Evolutionary conservation across 2,113 vertebrate genomes (phyloP).

Genomic region (Ibidorhyncha struthersii): DNA sequence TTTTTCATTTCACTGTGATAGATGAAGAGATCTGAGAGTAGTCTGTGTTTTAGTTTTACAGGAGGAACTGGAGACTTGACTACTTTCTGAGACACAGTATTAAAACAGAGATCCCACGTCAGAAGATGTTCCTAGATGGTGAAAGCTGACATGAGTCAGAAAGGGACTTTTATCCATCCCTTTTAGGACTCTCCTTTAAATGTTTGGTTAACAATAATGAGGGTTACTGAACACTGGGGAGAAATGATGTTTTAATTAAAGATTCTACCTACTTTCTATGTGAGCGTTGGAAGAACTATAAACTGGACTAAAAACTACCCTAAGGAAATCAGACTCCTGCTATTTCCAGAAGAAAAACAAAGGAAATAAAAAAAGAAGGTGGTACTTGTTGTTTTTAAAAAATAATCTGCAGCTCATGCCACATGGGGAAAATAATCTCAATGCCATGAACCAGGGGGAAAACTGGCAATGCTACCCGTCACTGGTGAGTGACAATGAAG

Average conservation of each 20-base stretch:
- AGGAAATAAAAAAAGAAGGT: background rate
- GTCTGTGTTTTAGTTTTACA: background rate
- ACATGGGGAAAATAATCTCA: background rate
- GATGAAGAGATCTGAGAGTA: background rate
- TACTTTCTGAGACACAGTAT: background rate
- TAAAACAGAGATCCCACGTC: background rate
- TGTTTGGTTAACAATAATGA: background rate
- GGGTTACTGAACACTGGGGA: background rate
- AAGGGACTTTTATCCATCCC: background rate
- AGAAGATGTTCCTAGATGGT: background rate
- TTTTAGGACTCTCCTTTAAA: background rate
- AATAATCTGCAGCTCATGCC: background rate
- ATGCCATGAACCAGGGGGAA: background rate
- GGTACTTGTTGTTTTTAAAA: background rate
- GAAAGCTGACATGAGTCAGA: background rate
- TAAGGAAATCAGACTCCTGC: background rate
- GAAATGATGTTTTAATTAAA: background rate
- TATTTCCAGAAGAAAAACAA: background rate
- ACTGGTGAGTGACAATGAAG: background rate
- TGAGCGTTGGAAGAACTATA: background rate
- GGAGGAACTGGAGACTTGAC: background rate
- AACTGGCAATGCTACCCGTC: background rate
- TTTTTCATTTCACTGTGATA: background rate
- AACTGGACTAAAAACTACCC: background rate
- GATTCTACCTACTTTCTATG: background rate